Conservation (phyloP, 2,888 invertebrate genomes). For the Nephrotoma appendiculata region DNA sequence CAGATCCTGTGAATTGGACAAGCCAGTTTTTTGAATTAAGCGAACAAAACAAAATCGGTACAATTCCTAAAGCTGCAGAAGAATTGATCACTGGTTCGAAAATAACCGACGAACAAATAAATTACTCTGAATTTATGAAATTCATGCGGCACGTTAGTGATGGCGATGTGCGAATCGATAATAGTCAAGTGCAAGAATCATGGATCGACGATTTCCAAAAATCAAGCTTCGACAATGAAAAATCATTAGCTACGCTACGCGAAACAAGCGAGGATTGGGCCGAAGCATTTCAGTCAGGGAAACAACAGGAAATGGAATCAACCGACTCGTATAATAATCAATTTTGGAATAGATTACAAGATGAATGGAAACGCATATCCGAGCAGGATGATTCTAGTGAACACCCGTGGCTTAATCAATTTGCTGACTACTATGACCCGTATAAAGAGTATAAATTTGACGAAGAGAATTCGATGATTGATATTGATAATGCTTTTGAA, state of each 20-base stretch:
- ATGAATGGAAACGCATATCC: constrained; percentile 67
- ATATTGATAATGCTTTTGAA: constrained; percentile 62
- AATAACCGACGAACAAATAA: constrained; percentile 47
- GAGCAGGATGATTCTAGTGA: constrained; percentile 37
- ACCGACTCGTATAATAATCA: constrained; percentile 44
- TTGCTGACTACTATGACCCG: constrained; percentile 43
- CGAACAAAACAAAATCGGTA: neutral
- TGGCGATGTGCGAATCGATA: constrained; percentile 43
- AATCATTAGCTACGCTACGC: neutral
- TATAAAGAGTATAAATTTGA: constrained; percentile 63
- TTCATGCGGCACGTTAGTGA: constrained; percentile 67
- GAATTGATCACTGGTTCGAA: constrained; percentile 15
- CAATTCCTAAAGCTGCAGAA: neutral
- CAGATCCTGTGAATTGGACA: neutral
- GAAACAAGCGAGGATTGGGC: constrained; percentile 23
- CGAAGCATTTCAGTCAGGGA: constrained; percentile 39
- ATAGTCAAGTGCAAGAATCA: constrained; percentile 18
- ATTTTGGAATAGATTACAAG: constrained; percentile 50
- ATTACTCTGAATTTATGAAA: constrained; percentile 68
- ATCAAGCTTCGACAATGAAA: constrained; percentile 16
- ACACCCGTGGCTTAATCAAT: constrained; percentile 59
- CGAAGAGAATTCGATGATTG: constrained; percentile 74
- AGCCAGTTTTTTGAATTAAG: neutral
- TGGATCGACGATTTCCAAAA: constrained; percentile 1
- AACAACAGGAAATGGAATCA: constrained; percentile 42